phyloP scores from a whole-genome alignment of 2,797 vertebrate species.

The Hylomyscus alleni region DNA sequence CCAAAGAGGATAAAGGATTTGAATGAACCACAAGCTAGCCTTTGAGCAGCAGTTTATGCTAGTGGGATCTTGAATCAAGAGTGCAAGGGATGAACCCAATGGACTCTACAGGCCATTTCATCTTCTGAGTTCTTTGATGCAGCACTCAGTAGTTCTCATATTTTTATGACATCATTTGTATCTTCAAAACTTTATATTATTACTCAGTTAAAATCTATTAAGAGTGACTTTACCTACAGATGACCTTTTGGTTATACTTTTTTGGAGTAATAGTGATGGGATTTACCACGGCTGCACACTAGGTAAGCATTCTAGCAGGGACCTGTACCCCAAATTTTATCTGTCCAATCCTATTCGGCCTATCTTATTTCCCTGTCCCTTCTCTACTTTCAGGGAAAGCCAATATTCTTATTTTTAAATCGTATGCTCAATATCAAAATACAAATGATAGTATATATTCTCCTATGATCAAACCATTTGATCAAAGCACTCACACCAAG shows the following conservation, averaged over 20 bases:
- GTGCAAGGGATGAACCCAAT: neutral
- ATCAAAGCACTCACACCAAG: neutral
- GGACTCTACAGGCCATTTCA: conserved; percentile 2
- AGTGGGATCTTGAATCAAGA: neutral
- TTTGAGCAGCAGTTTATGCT: conserved; percentile 17
- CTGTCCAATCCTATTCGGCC: conserved; percentile 3
- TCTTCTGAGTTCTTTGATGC: conserved; percentile 47
- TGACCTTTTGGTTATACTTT: neutral
- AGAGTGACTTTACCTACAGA: neutral
- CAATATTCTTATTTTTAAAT: conserved; percentile 20
- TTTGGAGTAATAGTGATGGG: neutral
- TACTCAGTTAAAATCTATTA: conserved; percentile 62
- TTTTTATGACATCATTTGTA: conserved; percentile 25
- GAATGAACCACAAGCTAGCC: conserved; percentile 37
- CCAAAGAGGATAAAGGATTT: neutral
- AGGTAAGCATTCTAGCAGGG: neutral
- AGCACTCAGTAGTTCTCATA: conserved; percentile 1
- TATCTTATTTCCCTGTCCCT: neutral
- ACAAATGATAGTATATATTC: neutral
- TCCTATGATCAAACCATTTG: conserved; percentile 4
- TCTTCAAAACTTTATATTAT: conserved; percentile 52
- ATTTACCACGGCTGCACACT: neutral
- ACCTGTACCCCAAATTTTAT: neutral
- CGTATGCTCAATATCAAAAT: conserved; percentile 27
- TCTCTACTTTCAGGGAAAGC: neutral